phyloP scores from a whole-genome alignment of 2,797 vertebrate species.

The Lepilemur ruficaudatus region DNA sequence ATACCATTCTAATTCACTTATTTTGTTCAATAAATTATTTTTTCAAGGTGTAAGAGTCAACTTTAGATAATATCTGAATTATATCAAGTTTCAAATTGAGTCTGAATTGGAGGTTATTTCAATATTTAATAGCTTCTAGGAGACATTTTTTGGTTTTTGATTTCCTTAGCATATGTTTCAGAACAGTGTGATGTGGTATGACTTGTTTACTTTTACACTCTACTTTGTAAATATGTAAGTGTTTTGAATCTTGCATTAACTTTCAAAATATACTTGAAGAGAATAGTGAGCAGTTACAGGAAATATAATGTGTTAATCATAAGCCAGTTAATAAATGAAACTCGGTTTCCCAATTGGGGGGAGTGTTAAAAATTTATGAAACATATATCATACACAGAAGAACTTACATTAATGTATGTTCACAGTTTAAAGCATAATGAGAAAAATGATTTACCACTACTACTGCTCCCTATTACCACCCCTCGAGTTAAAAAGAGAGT shows the following conservation, averaged over 20 bases:
- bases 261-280: slow-evolving; percentile 23
- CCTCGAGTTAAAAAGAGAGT: background rate
- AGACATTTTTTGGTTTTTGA: background rate
- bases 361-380: background rate
- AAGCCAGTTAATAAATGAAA: background rate
- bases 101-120: background rate
- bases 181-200: background rate
- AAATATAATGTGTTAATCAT: background rate
- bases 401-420: background rate
- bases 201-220: slow-evolving; percentile 7
- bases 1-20: background rate
- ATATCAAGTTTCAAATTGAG: background rate
- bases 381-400: background rate
- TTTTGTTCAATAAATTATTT: slow-evolving; percentile 29
- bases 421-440: background rate
- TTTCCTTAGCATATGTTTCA: background rate
- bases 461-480: background rate
- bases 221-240: slow-evolving; percentile 13
- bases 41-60: background rate
- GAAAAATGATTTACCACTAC: background rate
- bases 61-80: background rate
- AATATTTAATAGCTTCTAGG: slow-evolving; percentile 1
- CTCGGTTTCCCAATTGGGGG: background rate
- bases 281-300: background rate
- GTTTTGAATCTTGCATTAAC: slow-evolving; percentile 17